A percentile compares a stretch with the other conserved stretches of the same genome.
These are phyloP conservation scores for Akabosia matsudoensis DNA, from an alignment of 1,140 invertebrate genomes.

Conservation along the genomic window DNA sequence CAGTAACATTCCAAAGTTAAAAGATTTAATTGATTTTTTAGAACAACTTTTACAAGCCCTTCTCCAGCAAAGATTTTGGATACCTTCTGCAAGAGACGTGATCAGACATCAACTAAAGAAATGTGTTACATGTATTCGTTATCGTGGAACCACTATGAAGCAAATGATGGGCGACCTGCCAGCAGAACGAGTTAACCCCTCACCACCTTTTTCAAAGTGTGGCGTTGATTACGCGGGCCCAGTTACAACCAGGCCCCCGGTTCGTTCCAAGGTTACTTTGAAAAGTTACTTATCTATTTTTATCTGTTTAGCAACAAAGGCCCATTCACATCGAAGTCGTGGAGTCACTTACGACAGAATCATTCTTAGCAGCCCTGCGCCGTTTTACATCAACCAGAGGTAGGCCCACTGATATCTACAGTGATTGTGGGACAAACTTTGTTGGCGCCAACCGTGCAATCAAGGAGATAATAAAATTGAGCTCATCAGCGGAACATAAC, in stretches of 20 bases:
- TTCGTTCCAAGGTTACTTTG: not conserved
- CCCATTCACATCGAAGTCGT: slow-evolving; percentile 48
- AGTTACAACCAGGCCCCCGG: slow-evolving; percentile 22
- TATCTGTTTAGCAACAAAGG: slow-evolving; percentile 35
- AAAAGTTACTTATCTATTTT: slow-evolving; percentile 46
- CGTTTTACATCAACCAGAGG: slow-evolving; percentile 52
- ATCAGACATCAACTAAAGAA: slow-evolving; percentile 44
- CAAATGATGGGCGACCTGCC: slow-evolving; percentile 50
- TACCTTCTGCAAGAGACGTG: slow-evolving; percentile 43
- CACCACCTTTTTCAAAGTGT: slow-evolving; percentile 46
- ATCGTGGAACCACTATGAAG: slow-evolving; percentile 14
- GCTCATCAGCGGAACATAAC: not conserved
- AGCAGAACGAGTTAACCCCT: slow-evolving; percentile 40
- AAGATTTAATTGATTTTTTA: no score
- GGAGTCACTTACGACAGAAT: slow-evolving; percentile 49
- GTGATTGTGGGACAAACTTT: slow-evolving; percentile 54
- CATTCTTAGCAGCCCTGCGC: slow-evolving; percentile 50
- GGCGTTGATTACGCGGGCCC: slow-evolving; percentile 50
- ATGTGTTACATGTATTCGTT: slow-evolving; percentile 49
- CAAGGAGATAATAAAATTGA: not conserved
- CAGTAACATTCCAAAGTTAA: no score
- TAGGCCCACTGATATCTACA: slow-evolving; percentile 48
- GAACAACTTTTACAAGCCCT: not conserved
- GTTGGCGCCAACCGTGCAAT: slow-evolving; percentile 45
- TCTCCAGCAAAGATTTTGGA: slow-evolving; percentile 44